phyloP scores from a whole-genome alignment of 2,888 invertebrate genomes.

The Polydrusus pterygomalis region DNA sequence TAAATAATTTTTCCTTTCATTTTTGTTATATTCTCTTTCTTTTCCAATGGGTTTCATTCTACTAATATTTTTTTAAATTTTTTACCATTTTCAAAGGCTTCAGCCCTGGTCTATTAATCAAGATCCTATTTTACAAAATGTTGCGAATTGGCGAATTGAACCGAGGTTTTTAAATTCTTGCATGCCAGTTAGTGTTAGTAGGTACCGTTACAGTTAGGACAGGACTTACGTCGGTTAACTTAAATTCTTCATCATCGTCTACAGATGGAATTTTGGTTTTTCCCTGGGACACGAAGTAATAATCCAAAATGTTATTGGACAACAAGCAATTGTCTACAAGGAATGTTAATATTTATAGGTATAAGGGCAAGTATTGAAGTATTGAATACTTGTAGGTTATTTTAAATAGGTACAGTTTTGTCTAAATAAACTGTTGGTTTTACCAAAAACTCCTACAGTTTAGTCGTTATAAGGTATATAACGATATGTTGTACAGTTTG shows the following conservation, averaged over 20 bases:
- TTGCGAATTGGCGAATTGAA: no score
- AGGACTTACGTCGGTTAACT: slow-evolving; percentile 89
- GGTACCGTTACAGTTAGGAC: no score
- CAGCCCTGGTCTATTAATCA: no score
- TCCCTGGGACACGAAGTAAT: slow-evolving; percentile 97
- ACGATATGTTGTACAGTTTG: neutral
- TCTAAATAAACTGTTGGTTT: slow-evolving; percentile 9
- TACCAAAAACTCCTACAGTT: neutral
- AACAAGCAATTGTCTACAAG: slow-evolving; percentile 84
- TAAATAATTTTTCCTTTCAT: no score
- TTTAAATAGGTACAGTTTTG: slow-evolving; percentile 7
- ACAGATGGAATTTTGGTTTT: slow-evolving; percentile 96
- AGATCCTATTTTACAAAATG: no score
- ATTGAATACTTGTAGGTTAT: slow-evolving; percentile 18
- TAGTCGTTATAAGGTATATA: neutral
- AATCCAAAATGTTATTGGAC: slow-evolving; percentile 93
- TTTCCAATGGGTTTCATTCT: no score
- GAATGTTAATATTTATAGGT: slow-evolving; percentile 25
- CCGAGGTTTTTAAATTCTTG: no score
- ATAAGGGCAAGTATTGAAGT: slow-evolving; percentile 30
- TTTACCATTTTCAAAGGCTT: no score
- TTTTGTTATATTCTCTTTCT: no score
- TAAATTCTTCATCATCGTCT: slow-evolving; percentile 96
- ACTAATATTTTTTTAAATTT: no score
- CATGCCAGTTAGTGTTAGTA: neutral